Percentiles rank a stretch among this genome's conserved stretches.
Conservation (phyloP, 64 coral and sea anemone genomes). For the Montipora foliosa region DNA sequence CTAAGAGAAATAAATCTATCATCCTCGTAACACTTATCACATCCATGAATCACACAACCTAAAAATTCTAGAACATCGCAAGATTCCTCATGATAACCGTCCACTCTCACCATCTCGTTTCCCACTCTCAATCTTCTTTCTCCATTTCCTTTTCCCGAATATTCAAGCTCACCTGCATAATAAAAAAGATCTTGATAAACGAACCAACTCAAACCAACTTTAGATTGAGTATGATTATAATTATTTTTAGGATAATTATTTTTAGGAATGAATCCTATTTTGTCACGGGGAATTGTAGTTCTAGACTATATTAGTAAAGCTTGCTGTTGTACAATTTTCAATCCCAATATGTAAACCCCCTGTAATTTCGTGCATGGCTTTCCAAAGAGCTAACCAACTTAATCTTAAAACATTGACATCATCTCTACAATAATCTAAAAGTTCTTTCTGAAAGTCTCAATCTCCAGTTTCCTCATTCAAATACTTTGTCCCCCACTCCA, state of each 20-base stretch:
- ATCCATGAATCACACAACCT: background rate
- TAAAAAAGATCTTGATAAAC: no score
- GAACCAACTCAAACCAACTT: background rate
- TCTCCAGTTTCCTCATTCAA: background rate
- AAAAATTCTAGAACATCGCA: background rate
- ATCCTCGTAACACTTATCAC: background rate
- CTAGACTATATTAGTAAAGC: background rate
- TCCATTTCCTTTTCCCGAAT: background rate
- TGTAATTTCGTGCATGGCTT: background rate
- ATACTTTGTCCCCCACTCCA: no score
- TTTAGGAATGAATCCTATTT: background rate
- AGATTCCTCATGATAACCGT: background rate
- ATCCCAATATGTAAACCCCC: background rate
- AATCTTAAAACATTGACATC: background rate
- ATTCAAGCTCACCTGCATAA: background rate
- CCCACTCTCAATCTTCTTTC: background rate
- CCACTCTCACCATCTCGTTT: background rate
- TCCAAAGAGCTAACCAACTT: background rate
- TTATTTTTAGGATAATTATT: background rate
- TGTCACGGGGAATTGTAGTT: background rate
- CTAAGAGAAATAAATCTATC: background rate
- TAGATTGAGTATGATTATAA: background rate
- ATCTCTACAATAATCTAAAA: background rate
- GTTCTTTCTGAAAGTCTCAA: background rate
- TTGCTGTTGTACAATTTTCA: background rate